Percentiles rank a stretch among this genome's conserved stretches.
phyloP scores from a whole-genome alignment of 2,797 vertebrate species.

The Xyrichtys novacula region DNA sequence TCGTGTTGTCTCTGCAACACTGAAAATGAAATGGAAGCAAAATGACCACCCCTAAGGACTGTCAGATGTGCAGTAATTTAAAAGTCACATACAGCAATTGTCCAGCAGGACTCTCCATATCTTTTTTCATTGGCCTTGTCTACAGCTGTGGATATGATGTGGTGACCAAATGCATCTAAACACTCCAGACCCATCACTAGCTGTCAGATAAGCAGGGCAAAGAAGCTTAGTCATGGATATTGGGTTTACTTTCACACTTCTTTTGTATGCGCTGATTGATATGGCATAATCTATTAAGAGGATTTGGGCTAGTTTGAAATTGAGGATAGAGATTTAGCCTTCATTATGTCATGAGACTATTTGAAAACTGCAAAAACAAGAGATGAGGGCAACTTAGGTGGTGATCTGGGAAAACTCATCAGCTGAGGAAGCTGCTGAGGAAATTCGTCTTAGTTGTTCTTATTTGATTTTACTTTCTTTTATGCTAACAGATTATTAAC shows the following conservation, averaged over 20 bases:
- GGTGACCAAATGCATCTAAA: constrained; percentile 61
- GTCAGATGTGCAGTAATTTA: constrained; percentile 56
- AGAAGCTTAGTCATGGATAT: constrained; percentile 61
- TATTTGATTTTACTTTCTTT: no score
- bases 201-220: constrained; percentile 56
- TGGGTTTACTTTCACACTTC: constrained; percentile 44
- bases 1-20: constrained; percentile 51
- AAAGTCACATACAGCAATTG: constrained; percentile 73
- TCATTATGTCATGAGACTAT: constrained; percentile 49
- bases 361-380: constrained; percentile 36
- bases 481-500: no score
- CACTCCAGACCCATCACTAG: constrained; percentile 41
- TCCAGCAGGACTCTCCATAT: constrained; percentile 61
- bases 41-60: constrained; percentile 64
- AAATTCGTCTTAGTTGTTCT: no score
- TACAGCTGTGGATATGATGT: constrained; percentile 61
- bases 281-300: constrained; percentile 68
- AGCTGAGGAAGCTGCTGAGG: constrained; percentile 28
- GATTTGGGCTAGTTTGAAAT: constrained; percentile 65
- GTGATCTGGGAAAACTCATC: constrained; percentile 41
- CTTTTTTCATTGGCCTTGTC: constrained; percentile 72
- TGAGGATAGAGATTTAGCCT: constrained; percentile 49
- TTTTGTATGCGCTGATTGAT: constrained; percentile 65
- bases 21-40: constrained; percentile 61
- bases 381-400: constrained; percentile 22